phyloP scores from a whole-genome alignment of 2,113 vertebrate species.

The Maccullochella peelii region DNA sequence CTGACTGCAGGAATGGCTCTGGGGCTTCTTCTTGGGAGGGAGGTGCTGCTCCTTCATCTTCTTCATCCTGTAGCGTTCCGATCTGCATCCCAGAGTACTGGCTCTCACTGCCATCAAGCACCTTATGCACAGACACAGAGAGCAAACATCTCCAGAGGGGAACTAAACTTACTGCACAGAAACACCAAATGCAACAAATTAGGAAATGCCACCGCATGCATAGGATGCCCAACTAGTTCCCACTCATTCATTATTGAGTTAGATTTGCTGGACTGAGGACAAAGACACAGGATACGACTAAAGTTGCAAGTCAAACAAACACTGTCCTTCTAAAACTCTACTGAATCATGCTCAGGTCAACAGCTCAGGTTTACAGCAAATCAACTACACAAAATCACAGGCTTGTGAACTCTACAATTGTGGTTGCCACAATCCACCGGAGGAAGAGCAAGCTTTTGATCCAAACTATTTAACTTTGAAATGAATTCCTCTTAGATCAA shows the following conservation, averaged over 20 bases:
- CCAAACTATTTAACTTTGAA: conserved; percentile 26
- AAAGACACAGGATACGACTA: conserved; percentile 35
- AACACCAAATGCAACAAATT: background rate
- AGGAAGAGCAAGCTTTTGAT: conserved; percentile 69
- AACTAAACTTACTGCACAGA: background rate
- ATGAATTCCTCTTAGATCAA: background rate
- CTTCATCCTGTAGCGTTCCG: conserved; percentile 92
- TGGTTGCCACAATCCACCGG: conserved; percentile 24
- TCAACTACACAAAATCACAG: conserved; percentile 49
- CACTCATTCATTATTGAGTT: background rate
- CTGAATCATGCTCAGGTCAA: conserved; percentile 65
- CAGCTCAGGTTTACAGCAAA: conserved; percentile 48
- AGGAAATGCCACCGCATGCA: conserved; percentile 45
- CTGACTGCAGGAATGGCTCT: conserved; percentile 86
- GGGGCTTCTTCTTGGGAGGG: conserved; percentile 76
- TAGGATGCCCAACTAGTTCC: background rate
- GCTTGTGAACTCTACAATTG: conserved; percentile 15
- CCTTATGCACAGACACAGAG: conserved; percentile 81
- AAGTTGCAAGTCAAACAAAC: conserved; percentile 42
- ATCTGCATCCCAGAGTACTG: conserved; percentile 93
- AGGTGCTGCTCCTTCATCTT: conserved; percentile 86
- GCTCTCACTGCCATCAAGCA: conserved; percentile 92
- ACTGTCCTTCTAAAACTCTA: background rate
- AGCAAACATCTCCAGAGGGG: conserved; percentile 9
- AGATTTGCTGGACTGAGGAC: conserved; percentile 38